phyloP scores from a whole-genome alignment of 2,113 vertebrate genomes.

The Hyaena hyaena region DNA sequence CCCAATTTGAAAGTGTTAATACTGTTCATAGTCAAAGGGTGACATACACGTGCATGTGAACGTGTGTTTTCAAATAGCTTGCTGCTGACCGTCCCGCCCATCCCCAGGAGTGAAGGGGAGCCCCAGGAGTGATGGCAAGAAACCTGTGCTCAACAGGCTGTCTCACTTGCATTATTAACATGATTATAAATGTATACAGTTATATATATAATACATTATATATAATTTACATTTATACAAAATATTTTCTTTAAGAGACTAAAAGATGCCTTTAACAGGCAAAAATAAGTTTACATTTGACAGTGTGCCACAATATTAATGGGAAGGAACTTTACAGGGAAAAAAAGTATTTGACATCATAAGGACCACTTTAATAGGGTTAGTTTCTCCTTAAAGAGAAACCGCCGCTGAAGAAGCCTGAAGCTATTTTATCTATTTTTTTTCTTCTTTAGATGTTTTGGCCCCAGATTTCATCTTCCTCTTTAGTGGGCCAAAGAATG shows the following conservation, averaged over 20 bases:
- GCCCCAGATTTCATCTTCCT: neutral
- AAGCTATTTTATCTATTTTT: neutral
- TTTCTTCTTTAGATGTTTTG: neutral
- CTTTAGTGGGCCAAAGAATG: neutral
- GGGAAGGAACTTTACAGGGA: neutral
- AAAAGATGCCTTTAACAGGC: neutral
- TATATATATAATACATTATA: neutral
- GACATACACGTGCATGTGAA: accelerated
- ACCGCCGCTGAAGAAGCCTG: neutral
- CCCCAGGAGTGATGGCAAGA: neutral
- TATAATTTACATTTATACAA: no score
- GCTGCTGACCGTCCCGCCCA: accelerated
- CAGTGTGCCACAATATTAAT: neutral
- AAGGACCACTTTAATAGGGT: neutral
- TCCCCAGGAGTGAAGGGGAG: neutral
- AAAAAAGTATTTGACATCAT: neutral
- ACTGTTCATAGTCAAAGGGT: neutral
- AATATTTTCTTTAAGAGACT: neutral
- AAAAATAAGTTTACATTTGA: neutral
- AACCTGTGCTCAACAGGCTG: neutral
- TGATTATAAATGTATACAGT: neutral
- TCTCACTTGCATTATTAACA: neutral
- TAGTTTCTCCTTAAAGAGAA: neutral
- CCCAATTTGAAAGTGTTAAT: neutral
- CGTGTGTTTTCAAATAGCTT: neutral